phyloP scores from a whole-genome alignment of 2,797 vertebrate species.

The Xenopus petersii region DNA sequence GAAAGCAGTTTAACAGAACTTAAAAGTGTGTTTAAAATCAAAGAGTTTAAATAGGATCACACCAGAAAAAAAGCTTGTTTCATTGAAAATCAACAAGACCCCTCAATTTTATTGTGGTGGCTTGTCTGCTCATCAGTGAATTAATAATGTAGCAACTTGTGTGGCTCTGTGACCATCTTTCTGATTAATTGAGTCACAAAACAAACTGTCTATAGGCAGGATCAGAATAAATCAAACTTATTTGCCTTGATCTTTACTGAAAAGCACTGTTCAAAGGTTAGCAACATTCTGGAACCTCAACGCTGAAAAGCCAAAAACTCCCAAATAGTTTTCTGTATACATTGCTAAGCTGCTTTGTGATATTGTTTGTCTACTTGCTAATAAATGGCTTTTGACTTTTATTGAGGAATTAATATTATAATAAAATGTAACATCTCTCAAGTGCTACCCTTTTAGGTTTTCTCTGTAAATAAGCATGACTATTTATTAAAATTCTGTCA shows the following conservation, averaged over 20 bases:
- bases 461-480: too few relatives aligned
- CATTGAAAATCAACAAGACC: conserved; percentile 4
- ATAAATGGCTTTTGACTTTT: too few relatives aligned
- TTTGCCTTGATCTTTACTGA: background rate
- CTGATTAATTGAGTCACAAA: conserved; percentile 2
- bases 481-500: too few relatives aligned
- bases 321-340: too few relatives aligned
- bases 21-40: background rate
- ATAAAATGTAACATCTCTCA: too few relatives aligned
- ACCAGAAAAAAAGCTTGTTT: background rate
- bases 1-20: background rate
- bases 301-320: background rate
- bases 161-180: conserved; percentile 2
- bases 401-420: too few relatives aligned
- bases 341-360: too few relatives aligned
- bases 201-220: background rate
- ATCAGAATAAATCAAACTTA: background rate
- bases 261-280: background rate
- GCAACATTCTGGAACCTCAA: background rate
- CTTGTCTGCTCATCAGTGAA: conserved; percentile 14
- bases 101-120: background rate
- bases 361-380: too few relatives aligned
- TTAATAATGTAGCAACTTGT: conserved; percentile 24
- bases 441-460: too few relatives aligned
- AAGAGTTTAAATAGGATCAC: background rate